These are phyloP conservation scores for Pempheris klunzingeri DNA, from an alignment of 2,797 vertebrate species.

Conservation along the genomic window DNA sequence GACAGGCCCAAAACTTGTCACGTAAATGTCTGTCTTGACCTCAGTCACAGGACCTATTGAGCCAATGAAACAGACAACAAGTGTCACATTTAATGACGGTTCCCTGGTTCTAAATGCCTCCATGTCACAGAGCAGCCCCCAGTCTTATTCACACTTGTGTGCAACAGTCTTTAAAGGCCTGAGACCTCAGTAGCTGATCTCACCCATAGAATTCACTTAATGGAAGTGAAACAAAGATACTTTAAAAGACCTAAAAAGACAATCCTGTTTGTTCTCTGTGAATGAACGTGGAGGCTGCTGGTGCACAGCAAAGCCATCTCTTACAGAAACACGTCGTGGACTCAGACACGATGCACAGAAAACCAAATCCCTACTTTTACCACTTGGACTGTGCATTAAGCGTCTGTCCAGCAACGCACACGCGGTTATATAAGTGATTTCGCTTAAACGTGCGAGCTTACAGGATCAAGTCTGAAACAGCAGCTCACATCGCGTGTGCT, in stretches of 20 bases:
- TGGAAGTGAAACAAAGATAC: constrained; percentile 38
- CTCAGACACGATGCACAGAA: constrained; percentile 29
- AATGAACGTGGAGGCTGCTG: constrained; percentile 38
- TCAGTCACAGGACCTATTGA: constrained; percentile 95
- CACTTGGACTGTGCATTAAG: constrained; percentile 72
- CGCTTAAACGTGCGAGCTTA: constrained; percentile 49
- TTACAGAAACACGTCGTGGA: constrained; percentile 12
- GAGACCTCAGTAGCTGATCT: constrained; percentile 48
- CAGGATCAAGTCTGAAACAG: constrained; percentile 35
- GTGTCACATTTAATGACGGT: neutral
- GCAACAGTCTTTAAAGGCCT: constrained; percentile 16
- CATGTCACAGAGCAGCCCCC: neutral
- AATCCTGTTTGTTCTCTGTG: constrained; percentile 55
- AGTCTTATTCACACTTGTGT: constrained; percentile 46
- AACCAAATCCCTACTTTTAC: constrained; percentile 70
- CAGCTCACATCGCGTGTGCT: constrained; percentile 6
- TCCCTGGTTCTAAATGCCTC: constrained; percentile 32
- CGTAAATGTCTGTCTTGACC: constrained; percentile 99
- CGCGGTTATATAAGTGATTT: constrained; percentile 69
- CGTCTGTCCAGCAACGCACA: constrained; percentile 53
- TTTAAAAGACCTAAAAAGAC: constrained; percentile 62
- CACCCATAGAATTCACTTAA: constrained; percentile 53
- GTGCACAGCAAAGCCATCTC: constrained; percentile 12
- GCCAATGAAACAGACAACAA: constrained; percentile 46
- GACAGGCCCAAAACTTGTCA: constrained; percentile 99